Percentiles rank a stretch among this genome's conserved stretches.
Evolutionary conservation across 35 echinoderm and acorn worm species (phyloP).

Genomic region (Patiria miniata): DNA sequence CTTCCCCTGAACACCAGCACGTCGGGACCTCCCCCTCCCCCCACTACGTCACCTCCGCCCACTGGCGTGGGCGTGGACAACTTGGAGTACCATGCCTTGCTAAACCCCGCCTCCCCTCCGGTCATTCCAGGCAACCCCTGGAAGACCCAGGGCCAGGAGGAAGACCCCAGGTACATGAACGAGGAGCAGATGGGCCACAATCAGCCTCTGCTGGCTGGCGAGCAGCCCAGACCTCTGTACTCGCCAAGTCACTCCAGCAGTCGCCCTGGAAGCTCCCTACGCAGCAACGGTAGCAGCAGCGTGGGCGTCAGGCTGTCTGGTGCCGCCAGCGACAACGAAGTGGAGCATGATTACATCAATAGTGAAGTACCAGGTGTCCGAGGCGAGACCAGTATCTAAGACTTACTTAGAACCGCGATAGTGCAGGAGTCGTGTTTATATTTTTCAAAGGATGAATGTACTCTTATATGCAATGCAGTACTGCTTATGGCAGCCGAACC

Average conservation of each 20-base stretch:
- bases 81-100: slow-evolving; percentile 84
- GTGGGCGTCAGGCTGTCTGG: slow-evolving; percentile 30
- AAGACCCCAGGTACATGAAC: neutral
- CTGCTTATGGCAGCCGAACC: too few species aligned
- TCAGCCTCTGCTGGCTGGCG: neutral
- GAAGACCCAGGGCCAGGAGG: slow-evolving; percentile 1
- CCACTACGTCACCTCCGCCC: neutral
- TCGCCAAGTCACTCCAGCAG: slow-evolving; percentile 35
- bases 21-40: slow-evolving; percentile 35
- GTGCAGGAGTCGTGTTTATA: too few species aligned
- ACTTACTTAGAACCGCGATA: too few species aligned
- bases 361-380: slow-evolving; percentile 22
- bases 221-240: neutral
- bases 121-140: slow-evolving; percentile 17
- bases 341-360: slow-evolving; percentile 78
- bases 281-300: slow-evolving; percentile 7
- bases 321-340: slow-evolving; percentile 22
- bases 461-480: too few species aligned
- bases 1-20: slow-evolving; percentile 57
- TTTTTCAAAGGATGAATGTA: too few species aligned
- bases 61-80: slow-evolving; percentile 70
- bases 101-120: slow-evolving; percentile 23
- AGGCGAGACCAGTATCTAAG: neutral
- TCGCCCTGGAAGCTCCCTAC: neutral
- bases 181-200: neutral